Base-by-base conservation (phyloP, 2,888 invertebrate species). In the Apodemia zela region DNA sequence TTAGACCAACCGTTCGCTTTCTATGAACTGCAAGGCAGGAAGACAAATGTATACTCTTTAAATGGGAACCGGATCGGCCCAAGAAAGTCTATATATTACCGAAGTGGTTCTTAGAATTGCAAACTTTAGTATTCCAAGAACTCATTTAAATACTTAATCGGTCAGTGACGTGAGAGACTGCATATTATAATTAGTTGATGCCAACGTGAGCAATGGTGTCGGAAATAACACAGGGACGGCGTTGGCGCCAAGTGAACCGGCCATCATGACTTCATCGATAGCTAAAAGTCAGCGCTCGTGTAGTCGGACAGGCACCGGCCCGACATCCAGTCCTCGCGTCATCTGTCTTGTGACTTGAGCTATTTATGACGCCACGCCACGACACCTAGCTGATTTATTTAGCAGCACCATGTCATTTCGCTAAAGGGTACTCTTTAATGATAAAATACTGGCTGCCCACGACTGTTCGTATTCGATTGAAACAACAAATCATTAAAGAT, bases 161-260 rank as follows among this genome's bases (percentile, higher is more conserved):
- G 81, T 81, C 81, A 80, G 78, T 80, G 81, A 78, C 75, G 79
- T 77, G 77, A 73, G 69, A 80, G 80, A 80, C 78, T 75, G 81
- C 81, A 82, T 89, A 87, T 89, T 90, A 90, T 88, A 90, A 91
- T 91, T 91, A 91, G 89, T 87, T 75, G 82, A 83, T 82, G 87
- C 83, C 76, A 77, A 82, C 78, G 87, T 91, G 90, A 90, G 89
- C 89, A 89, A 90, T 89, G 87, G 85, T 80, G 86, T 90, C 85
- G 81, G 88, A 91, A 91, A 91, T 91, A 90, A 84, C 87, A 82
- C 80, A 78, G 83, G 79, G 77, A 75, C 80, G 78, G 82, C 80
- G 84, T 87, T 87, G 89, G 90, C 90, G 90, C 90, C 89, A 88
- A 89, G 87, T 85, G 79, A 76, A 77, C 85, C 81, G 81, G 78